These are phyloP conservation scores for Bufo gargarizans DNA, from an alignment of 2,113 vertebrate species.

Conservation along the genomic window DNA sequence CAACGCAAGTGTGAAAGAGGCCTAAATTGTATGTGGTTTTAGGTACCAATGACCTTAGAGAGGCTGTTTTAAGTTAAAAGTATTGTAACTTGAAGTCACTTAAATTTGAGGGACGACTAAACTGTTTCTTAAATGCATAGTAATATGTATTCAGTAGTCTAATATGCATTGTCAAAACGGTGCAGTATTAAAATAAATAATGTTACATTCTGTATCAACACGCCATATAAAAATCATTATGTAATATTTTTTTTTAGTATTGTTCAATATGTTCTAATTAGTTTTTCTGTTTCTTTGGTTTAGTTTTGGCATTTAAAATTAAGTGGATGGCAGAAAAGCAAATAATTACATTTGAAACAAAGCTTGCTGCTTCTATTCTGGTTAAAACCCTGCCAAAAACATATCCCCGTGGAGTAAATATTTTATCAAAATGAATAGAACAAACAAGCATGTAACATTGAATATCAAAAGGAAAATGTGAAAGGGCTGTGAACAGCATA, in stretches of 20 bases:
- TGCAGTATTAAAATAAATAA: neutral
- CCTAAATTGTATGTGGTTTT: too few species aligned
- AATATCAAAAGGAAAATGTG: neutral
- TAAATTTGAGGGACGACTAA: too few species aligned
- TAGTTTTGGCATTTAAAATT: neutral
- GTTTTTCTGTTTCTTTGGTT: neutral
- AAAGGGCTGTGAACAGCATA: neutral
- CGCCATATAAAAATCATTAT: neutral
- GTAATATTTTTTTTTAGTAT: neutral
- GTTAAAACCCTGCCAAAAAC: neutral
- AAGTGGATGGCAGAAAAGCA: neutral
- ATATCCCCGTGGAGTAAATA: neutral
- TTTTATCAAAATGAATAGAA: neutral
- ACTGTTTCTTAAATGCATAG: too few species aligned
- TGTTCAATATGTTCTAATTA: slow-evolving; percentile 4
- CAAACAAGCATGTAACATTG: neutral
- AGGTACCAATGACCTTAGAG: too few species aligned
- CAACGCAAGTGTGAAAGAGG: too few species aligned
- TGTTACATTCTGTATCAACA: neutral
- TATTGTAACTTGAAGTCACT: too few species aligned
- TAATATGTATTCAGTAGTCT: too few species aligned
- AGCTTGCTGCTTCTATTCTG: neutral
- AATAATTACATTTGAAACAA: neutral
- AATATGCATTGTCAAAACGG: too few species aligned
- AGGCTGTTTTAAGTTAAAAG: too few species aligned